These are phyloP conservation scores for Leptinotarsa juncta DNA, from an alignment of 2,888 invertebrate genomes.

Conservation along the genomic window DNA sequence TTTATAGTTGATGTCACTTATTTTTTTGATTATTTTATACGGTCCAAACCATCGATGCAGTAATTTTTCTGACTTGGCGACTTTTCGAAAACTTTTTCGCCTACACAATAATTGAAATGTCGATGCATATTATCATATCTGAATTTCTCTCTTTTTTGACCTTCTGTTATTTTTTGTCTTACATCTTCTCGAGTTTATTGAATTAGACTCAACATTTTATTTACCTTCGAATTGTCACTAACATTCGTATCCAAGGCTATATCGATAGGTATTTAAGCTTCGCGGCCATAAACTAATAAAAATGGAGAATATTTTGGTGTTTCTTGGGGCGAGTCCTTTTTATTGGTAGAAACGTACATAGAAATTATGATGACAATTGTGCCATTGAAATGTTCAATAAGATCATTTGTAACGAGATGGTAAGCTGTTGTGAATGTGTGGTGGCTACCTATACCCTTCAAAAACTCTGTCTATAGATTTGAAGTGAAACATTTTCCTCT, in stretches of 20 bases:
- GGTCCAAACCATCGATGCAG: slow-evolving; percentile 6
- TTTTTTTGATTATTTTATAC: not conserved
- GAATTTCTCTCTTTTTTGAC: slow-evolving; percentile 15
- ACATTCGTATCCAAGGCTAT: not conserved
- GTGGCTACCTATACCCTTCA: too few species aligned
- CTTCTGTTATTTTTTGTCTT: not conserved
- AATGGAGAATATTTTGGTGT: slow-evolving; percentile 3
- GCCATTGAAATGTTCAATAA: slow-evolving; percentile 4
- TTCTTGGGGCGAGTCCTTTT: slow-evolving; percentile 18
- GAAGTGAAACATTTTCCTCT: too few species aligned
- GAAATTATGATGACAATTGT: not conserved
- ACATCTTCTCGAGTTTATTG: slow-evolving; percentile 1
- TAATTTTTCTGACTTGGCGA: not conserved
- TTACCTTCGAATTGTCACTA: not conserved
- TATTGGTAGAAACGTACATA: slow-evolving; percentile 13
- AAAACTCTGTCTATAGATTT: too few species aligned
- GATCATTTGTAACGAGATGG: slow-evolving; percentile 11
- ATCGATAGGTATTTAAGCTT: slow-evolving; percentile 3
- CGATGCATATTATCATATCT: slow-evolving; percentile 15
- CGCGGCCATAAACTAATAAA: slow-evolving; percentile 19
- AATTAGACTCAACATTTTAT: slow-evolving; percentile 2
- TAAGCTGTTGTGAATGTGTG: too few species aligned
- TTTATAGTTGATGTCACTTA: not conserved
- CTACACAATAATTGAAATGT: slow-evolving; percentile 18
- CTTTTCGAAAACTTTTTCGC: slow-evolving; percentile 14